These are phyloP conservation scores for Seira musarum DNA, from an alignment of 2,888 invertebrate genomes.

Conservation along the genomic window DNA sequence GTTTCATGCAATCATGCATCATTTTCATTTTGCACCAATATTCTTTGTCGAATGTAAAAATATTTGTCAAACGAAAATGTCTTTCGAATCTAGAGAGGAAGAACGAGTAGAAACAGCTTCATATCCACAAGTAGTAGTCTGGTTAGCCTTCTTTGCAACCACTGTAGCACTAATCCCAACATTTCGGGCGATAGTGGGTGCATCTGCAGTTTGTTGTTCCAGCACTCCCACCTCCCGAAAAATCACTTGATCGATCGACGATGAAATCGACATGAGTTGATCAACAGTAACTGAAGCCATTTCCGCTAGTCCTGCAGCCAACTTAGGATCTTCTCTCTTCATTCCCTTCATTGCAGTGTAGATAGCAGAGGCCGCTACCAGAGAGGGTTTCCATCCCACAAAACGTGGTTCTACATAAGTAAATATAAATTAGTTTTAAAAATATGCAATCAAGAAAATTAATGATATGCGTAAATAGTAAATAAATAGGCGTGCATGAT, in stretches of 20 bases:
- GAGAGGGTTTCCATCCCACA: slow-evolving; percentile 67
- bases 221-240: slow-evolving; percentile 67
- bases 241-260: slow-evolving; percentile 68
- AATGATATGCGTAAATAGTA: neutral
- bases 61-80: slow-evolving; percentile 59
- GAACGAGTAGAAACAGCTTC: slow-evolving; percentile 27
- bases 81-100: slow-evolving; percentile 47
- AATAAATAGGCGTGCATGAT: too few relatives aligned
- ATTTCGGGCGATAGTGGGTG: slow-evolving; percentile 47
- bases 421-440: neutral
- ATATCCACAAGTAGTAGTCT: slow-evolving; percentile 51
- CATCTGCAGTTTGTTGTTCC: slow-evolving; percentile 67
- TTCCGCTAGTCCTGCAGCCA: slow-evolving; percentile 60
- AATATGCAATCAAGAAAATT: neutral
- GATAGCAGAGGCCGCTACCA: slow-evolving; percentile 69
- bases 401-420: slow-evolving; percentile 67
- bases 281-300: slow-evolving; percentile 65
- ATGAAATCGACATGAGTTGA: slow-evolving; percentile 65
- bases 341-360: slow-evolving; percentile 69
- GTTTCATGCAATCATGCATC: neutral
- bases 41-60: neutral
- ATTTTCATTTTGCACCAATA: slow-evolving; percentile 4
- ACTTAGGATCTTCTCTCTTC: slow-evolving; percentile 57
- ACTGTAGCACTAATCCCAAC: slow-evolving; percentile 53
- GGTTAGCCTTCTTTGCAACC: slow-evolving; percentile 57